phyloP scores from a whole-genome alignment of 2,113 vertebrate species.

The Nipponia nippon region DNA sequence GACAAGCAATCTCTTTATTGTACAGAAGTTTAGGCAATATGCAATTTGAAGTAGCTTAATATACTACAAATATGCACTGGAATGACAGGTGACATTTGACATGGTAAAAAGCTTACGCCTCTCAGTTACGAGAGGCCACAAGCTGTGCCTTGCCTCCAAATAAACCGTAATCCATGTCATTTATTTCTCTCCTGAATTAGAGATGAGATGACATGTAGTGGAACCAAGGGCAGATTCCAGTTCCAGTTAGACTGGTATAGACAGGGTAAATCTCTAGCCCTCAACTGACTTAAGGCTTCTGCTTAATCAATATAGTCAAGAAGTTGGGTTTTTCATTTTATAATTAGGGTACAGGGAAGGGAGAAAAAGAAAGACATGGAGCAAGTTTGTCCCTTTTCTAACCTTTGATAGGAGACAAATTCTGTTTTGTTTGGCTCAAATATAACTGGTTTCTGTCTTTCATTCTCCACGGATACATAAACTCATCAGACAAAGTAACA shows the following conservation, averaged over 20 bases:
- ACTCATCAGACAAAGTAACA: not conserved
- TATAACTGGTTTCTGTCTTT: not conserved
- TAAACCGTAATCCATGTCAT: not conserved
- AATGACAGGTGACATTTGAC: slow-evolving; percentile 21
- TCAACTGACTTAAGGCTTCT: not conserved
- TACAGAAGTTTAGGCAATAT: not conserved
- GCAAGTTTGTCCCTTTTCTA: not conserved
- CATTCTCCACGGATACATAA: not conserved
- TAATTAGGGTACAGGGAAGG: not conserved
- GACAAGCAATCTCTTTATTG: not conserved
- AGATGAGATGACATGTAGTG: not conserved
- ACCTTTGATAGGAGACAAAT: not conserved
- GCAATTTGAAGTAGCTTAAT: not conserved
- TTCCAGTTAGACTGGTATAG: not conserved
- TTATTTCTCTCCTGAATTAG: not conserved
- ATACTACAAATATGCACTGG: not conserved
- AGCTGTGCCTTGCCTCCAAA: not conserved
- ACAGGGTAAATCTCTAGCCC: not conserved
- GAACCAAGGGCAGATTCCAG: not conserved
- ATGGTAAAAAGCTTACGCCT: not conserved
- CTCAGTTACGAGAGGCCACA: not conserved
- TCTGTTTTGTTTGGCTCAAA: not conserved
- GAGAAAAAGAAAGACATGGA: not conserved
- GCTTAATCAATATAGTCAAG: not conserved
- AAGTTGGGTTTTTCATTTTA: not conserved